Evolutionary conservation across 2,888 invertebrate genomes (phyloP).

Genomic region (Ornithoptera priamus): DNA sequence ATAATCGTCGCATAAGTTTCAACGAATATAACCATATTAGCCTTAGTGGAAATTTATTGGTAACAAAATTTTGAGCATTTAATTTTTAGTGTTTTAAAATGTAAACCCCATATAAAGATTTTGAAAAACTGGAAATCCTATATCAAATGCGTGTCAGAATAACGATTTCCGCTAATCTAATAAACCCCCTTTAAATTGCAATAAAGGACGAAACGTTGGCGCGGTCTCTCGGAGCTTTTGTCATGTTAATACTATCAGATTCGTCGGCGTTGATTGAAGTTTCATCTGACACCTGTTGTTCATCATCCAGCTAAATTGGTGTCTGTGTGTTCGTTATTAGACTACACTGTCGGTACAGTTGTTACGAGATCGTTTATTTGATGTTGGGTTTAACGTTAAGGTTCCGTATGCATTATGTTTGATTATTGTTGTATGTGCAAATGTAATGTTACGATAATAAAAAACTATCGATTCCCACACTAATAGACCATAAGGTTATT

Average conservation of each 20-base stretch:
- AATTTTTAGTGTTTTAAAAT: too few species aligned
- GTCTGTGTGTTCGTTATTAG: background rate
- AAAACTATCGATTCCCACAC: too few species aligned
- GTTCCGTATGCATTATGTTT: too few species aligned
- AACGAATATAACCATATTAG: too few species aligned
- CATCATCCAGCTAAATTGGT: constrained; percentile 7
- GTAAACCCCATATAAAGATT: background rate
- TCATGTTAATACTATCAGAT: constrained; percentile 35
- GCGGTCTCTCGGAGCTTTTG: constrained; percentile 34
- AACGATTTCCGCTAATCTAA: constrained; percentile 22
- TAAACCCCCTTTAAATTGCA: constrained; percentile 32
- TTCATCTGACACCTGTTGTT: constrained; percentile 27
- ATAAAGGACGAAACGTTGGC: constrained; percentile 33
- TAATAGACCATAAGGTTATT: too few species aligned
- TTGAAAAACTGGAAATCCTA: constrained; percentile 3
- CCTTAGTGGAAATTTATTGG: too few species aligned
- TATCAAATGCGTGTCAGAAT: background rate
- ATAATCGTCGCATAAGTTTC: too few species aligned
- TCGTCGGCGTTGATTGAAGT: constrained; percentile 25
- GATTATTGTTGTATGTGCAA: too few species aligned
- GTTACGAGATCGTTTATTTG: background rate
- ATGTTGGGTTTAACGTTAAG: background rate
- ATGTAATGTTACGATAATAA: too few species aligned
- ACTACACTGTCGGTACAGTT: background rate
- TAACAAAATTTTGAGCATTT: too few species aligned